phyloP scores from a whole-genome alignment of 30 jellyfish, hydroid and myxozoan species.

The Aurelia coerulea region DNA sequence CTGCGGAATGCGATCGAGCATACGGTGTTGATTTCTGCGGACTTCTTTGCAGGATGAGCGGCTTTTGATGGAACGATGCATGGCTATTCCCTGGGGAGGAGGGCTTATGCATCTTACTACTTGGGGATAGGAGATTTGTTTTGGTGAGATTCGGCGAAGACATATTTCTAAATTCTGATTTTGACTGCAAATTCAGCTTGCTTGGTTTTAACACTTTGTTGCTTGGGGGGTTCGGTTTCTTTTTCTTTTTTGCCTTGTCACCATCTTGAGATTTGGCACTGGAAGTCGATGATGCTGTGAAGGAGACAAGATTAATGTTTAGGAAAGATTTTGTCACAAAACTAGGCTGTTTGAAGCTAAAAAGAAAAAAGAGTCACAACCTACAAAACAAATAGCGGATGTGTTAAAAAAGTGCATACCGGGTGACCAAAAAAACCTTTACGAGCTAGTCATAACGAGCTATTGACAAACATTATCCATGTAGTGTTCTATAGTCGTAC shows the following conservation, averaged over 20 bases:
- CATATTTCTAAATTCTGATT: conserved; percentile 19
- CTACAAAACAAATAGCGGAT: too few species aligned
- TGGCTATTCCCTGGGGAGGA: conserved; percentile 29
- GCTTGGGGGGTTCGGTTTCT: conserved; percentile 55
- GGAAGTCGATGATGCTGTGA: conserved; percentile 39
- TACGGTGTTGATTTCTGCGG: conserved; percentile 45
- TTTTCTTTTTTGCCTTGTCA: conserved; percentile 77
- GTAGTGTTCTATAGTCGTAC: too few species aligned
- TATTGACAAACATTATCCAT: too few species aligned
- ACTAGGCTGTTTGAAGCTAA: too few species aligned
- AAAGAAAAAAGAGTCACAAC: too few species aligned
- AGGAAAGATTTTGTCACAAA: too few species aligned
- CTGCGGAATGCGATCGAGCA: conserved; percentile 19
- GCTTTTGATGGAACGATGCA: conserved; percentile 69
- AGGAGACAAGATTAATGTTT: not conserved
- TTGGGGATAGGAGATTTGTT: conserved; percentile 56
- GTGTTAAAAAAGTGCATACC: too few species aligned
- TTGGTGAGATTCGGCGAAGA: conserved; percentile 36
- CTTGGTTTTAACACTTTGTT: conserved; percentile 68
- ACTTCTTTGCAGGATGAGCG: conserved; percentile 87
- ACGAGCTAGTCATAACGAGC: too few species aligned
- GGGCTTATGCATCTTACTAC: conserved; percentile 25
- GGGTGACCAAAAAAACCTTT: too few species aligned
- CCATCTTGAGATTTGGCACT: conserved; percentile 45
- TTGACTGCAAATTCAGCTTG: conserved; percentile 42